These are phyloP conservation scores for Epistrophe eligans DNA, from an alignment of 2,888 invertebrate species.

Conservation along the genomic window DNA sequence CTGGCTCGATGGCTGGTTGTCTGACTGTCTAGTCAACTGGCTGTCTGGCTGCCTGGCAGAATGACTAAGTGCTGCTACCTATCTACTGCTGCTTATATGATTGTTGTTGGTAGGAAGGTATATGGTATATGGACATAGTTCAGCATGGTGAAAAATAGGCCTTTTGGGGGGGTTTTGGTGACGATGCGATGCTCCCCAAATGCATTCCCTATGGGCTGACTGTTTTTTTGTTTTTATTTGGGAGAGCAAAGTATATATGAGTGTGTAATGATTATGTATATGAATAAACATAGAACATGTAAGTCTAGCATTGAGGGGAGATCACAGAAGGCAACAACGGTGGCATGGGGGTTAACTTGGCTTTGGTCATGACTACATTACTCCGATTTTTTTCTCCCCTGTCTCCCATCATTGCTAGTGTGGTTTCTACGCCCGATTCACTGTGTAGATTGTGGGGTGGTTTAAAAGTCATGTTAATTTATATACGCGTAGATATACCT, in stretches of 20 bases:
- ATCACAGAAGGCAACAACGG: constrained; percentile 44
- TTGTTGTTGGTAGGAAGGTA: constrained; percentile 34
- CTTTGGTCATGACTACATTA: constrained; percentile 70
- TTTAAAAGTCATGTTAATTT: constrained; percentile 52
- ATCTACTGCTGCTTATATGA: constrained; percentile 14
- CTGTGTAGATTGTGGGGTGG: constrained; percentile 9
- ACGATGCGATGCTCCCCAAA: constrained; percentile 31
- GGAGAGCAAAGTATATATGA: constrained; percentile 1
- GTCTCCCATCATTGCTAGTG: constrained; percentile 3
- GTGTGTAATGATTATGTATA: constrained; percentile 10
- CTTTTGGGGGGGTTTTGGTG: constrained; percentile 61
- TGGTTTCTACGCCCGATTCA: constrained; percentile 32
- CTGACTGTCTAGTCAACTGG: not conserved
- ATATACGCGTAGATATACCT: constrained; percentile 1
- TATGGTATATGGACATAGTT: not conserved
- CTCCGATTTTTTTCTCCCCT: constrained; percentile 15
- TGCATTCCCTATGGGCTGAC: constrained; percentile 15
- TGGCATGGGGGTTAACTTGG: constrained; percentile 71
- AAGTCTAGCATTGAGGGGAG: constrained; percentile 51
- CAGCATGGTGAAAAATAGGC: constrained; percentile 56
- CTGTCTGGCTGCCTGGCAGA: not conserved
- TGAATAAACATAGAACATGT: constrained; percentile 30
- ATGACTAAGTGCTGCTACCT: constrained; percentile 58
- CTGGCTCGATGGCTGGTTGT: constrained; percentile 36
- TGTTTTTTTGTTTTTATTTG: not conserved